Base-by-base conservation (phyloP, 2,797 vertebrate species). In the Macropus fuliginosus region DNA sequence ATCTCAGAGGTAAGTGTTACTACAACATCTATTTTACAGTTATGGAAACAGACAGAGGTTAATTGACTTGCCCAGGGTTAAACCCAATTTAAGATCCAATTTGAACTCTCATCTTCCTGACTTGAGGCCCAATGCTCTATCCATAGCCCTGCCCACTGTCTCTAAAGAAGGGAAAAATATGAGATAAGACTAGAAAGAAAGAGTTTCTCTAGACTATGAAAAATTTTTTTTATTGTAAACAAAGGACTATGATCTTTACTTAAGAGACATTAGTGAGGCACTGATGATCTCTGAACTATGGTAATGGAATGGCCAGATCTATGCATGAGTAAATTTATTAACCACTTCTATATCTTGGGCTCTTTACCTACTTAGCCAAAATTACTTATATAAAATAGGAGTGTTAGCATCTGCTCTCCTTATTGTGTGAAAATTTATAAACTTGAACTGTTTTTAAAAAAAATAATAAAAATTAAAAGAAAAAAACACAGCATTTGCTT, bases 401-500 rank as follows among this genome's bases (percentile, higher is more conserved):
- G 21, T 40, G 46, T 40, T 57, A 91, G 3, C 34, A 55, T 40
- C 55, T 55, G 34, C 46, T 56, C 46, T 40, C 52, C 10, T 24
- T 31, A 28, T 55, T 31, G 57, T 55, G 24, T 56, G 13, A 92
- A 55, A 94, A 27, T 50, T 0, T 27, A 93, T 10, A 2, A 0
- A 54, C 34, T 89, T 98, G 97, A 97, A 98, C 97, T 21, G 91
- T n/a, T 81, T 59, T 6, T 46, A 92, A 95, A 95, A 93, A 87
- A 29, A 94, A 66, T 0, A n/a, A 50, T 16, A 6, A 90, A 55
- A 24, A 54, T 13, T 13, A 5, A n/a, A 24, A 5, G 91, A 66
- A 5, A 1, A n/a, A 97, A 90, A 92, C 90, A 56, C 93, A 96
- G 46, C 50, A 55, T 98, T 98, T 97, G 10, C 96, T 95, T 98